Percentiles rank a stretch among this genome's conserved stretches.
Conservation (phyloP, 2,888 invertebrate species). For the Drosophila mercatorum region DNA sequence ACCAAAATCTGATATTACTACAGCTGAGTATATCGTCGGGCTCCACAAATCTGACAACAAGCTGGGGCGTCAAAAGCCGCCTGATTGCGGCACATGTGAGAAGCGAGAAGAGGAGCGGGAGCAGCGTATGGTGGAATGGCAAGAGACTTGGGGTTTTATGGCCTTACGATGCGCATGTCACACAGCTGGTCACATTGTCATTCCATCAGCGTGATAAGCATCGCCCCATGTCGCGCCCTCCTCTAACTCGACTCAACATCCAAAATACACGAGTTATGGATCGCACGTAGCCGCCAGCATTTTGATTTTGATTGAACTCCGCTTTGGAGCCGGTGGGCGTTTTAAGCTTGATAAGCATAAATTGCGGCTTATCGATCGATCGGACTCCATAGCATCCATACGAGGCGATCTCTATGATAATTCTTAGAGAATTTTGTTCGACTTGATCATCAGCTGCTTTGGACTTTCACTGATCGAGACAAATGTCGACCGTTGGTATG, state of each 20-base stretch:
- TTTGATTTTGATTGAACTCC: slow-evolving; percentile 29
- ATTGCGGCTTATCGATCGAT: slow-evolving; percentile 71
- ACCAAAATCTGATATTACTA: slow-evolving; percentile 25
- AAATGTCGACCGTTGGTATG: neutral
- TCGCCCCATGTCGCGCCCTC: slow-evolving; percentile 45
- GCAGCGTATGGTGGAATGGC: slow-evolving; percentile 30
- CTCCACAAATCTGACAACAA: slow-evolving; percentile 57
- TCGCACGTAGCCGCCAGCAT: slow-evolving; percentile 48
- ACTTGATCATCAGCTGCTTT: neutral
- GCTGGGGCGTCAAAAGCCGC: slow-evolving; percentile 73
- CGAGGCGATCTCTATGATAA: slow-evolving; percentile 43
- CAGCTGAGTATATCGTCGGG: slow-evolving; percentile 22
- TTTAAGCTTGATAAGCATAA: slow-evolving; percentile 64
- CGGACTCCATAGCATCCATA: slow-evolving; percentile 15
- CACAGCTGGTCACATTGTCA: slow-evolving; percentile 61
- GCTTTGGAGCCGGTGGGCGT: slow-evolving; percentile 59
- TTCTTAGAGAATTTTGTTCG: neutral
- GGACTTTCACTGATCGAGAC: slow-evolving; percentile 49
- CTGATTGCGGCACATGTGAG: slow-evolving; percentile 67
- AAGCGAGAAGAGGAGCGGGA: neutral
- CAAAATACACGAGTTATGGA: slow-evolving; percentile 29
- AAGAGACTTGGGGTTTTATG: slow-evolving; percentile 47
- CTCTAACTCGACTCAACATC: neutral
- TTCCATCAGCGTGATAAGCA: slow-evolving; percentile 70
- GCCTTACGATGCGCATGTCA: slow-evolving; percentile 45